These are phyloP conservation scores for Trachymyrmex cornetzi DNA, from an alignment of 1,140 invertebrate species.

Conservation along the genomic window DNA sequence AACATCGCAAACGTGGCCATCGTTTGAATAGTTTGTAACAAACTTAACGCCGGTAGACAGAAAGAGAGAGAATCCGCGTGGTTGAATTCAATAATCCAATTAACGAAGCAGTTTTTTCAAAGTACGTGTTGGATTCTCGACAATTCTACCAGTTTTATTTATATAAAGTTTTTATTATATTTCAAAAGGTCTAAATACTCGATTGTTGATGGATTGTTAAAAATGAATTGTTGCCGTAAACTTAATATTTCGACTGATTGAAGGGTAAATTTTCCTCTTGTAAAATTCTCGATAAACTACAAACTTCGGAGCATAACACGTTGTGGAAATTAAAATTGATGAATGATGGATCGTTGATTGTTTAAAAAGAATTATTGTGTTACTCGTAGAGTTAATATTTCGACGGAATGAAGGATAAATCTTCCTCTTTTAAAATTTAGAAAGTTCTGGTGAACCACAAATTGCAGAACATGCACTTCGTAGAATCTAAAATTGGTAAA, in stretches of 20 bases:
- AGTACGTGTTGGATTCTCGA: background rate
- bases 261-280: background rate
- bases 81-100: background rate
- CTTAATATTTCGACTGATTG: background rate
- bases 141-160: background rate
- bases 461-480: background rate
- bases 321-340: background rate
- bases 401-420: background rate
- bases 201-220: background rate
- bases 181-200: background rate
- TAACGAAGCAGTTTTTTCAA: background rate
- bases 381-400: constrained; percentile 4
- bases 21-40: background rate
- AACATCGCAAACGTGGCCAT: constrained; percentile 14
- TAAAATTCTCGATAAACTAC: background rate
- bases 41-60: background rate
- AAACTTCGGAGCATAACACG: background rate
- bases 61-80: background rate
- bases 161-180: background rate
- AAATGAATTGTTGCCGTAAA: background rate
- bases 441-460: background rate
- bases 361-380: background rate
- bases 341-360: background rate
- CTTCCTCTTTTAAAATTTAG: background rate
- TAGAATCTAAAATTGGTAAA: background rate